Conservation (phyloP, 2,888 invertebrate genomes). For the Micoletzkya japonica region DNA sequence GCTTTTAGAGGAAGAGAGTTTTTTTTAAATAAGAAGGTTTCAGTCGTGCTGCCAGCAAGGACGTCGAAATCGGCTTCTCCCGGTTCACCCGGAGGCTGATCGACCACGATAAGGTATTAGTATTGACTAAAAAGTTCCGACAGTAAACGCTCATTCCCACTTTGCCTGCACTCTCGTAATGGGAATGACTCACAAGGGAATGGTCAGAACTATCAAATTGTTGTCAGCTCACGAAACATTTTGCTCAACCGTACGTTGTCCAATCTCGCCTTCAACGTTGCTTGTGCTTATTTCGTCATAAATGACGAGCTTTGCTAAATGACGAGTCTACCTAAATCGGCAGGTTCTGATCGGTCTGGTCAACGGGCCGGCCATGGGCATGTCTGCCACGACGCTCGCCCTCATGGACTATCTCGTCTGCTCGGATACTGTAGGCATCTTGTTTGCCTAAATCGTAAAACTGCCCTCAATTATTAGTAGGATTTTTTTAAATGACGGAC, state of each 20-base stretch:
- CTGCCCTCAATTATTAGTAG: neutral
- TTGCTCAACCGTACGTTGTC: no score
- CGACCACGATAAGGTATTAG: conserved; percentile 20
- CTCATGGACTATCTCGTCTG: conserved; percentile 17
- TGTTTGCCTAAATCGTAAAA: neutral
- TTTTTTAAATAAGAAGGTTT: neutral
- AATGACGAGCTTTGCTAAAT: no score
- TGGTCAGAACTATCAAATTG: no score
- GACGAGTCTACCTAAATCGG: no score
- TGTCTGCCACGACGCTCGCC: conserved; percentile 18
- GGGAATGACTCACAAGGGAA: no score
- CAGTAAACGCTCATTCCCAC: neutral
- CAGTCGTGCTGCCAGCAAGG: conserved; percentile 16
- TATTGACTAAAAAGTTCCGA: no score
- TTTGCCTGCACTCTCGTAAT: no score
- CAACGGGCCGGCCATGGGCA: conserved; percentile 24
- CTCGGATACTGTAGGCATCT: conserved; percentile 1
- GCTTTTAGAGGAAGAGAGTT: neutral
- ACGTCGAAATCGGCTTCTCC: conserved; percentile 22
- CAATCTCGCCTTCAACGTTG: no score
- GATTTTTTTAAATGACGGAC: no score
- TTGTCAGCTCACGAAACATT: no score
- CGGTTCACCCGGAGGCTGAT: conserved; percentile 11
- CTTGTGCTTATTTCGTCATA: no score
- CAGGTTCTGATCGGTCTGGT: conserved; percentile 11